Evolutionary conservation across 2,113 vertebrate species (phyloP), one percentile per base, ranked within the genome.

Genomic region (Naja naja): DNA sequence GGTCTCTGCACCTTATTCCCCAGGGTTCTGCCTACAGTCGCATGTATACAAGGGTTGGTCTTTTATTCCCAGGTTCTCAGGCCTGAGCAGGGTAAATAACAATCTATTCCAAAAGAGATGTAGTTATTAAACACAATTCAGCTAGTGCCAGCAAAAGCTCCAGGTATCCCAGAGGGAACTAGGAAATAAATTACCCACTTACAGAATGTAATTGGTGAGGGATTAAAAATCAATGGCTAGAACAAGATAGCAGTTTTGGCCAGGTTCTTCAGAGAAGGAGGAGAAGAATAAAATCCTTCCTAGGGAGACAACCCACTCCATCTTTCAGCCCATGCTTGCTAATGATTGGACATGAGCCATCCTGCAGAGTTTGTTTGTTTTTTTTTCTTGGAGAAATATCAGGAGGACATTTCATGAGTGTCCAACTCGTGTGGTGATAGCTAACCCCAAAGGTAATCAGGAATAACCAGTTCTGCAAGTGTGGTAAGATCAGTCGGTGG

Each of bases 111-210:
- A 88, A 95, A 47, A 16, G 22, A 0, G 55, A 85, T 85, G 39
- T 53, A 64, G 0, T 49, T 91, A 85, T 92, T 94, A 47, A 93
- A 94, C 88, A n/a, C 0, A 0, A n/a, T 0, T 0, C n/a, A 9
- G 89, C 93, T 81, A 91, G 34, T 93, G 90, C 85, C 4, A 2
- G 91, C 86, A 27, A 81, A 90, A 53, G 85, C 89, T 90, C 53
- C 10, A 3, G 4, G 1, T 0, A 0, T 95, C 95, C 95, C 69
- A 1, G 85, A 90, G 95, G 95, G 92, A 95, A 52, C 54, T 0
- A 0, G 93, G 93, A 85, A 94, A 95, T 95, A 96, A 96, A 96
- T 96, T 93, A 93, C 94, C 94, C 95, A 88, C 95, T 95, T 95
- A 93, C 86, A 0, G 0, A 91, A 74, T 0, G 0, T 96, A 95